Evolutionary conservation across 2,888 invertebrate genomes (phyloP), one percentile per base, ranked within the genome.

Genomic region (Ophion obscuratus): DNA sequence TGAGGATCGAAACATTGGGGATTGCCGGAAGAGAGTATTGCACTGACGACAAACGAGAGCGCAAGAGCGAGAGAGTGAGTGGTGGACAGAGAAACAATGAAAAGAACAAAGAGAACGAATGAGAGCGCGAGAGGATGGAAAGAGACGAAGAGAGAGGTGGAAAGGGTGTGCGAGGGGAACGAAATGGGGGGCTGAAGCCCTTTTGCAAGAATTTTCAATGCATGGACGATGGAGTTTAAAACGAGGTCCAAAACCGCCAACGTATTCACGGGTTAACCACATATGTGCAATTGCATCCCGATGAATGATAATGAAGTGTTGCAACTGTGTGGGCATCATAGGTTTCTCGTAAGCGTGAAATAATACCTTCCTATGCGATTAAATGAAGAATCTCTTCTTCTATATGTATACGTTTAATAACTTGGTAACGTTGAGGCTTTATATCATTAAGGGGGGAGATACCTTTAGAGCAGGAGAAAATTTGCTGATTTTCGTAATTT

Each of bases 161-260:
- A 10, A 47, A 14, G 47, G 53, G 53, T 17, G 17, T 17, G 53
- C 17, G 53, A 53, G 53, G 53, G 53, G 11, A 53, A 53, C 14
- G 53, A 14, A 53, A 53, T 53, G 4, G 53, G 17, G 59, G 64
- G 64, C 64, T 44, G 24, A 80, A 80, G 24, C 75, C 80, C 40
- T 81, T 84, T 81, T 73, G 61, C 77, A 77, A 84, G 77, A 36
- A 76, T 74, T 57, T 53, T 44, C 44, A 70, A 62, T 71, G 40
- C 68, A 44, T 27, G 77, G 20, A 74, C 77, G 81, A 81, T 68
- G 73, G 81, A 84, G 77, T 84, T 84, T 81, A 62, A 77, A 81
- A 77, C 47, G 73, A 70, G 24, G 59, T 70, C 47, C 70, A 78
- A 78, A 75, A 75, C 62, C 40, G 67, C 57, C 73, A 11, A 59